Conservation (phyloP, 2,888 invertebrate genomes). For the Tipula vernalis region DNA sequence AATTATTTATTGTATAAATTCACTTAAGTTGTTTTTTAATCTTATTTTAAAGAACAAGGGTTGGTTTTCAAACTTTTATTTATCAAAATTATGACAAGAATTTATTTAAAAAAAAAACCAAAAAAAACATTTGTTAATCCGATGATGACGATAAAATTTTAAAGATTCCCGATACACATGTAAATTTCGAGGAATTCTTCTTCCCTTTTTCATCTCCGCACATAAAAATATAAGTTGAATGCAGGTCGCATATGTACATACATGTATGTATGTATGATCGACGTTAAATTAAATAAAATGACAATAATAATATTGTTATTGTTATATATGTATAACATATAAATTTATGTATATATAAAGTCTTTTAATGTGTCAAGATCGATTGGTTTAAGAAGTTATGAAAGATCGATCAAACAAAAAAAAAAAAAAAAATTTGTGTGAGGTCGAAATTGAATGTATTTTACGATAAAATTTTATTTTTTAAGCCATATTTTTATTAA, state of each 20-base stretch:
- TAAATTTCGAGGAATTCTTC: background rate
- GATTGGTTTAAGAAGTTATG: constrained; percentile 4
- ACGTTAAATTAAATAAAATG: background rate
- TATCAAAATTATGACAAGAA: background rate
- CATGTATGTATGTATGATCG: background rate
- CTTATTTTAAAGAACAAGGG: background rate
- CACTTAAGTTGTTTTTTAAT: background rate
- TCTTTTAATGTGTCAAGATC: background rate
- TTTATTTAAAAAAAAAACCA: background rate
- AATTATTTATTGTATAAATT: background rate
- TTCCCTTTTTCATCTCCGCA: background rate
- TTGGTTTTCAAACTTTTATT: background rate
- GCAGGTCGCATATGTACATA: background rate
- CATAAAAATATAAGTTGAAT: background rate
- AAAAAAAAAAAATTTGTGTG: background rate
- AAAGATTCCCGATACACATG: background rate
- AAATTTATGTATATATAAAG: background rate
- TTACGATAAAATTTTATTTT: background rate
- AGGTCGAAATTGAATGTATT: background rate
- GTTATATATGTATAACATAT: background rate
- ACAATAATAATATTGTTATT: background rate
- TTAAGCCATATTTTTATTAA: background rate
- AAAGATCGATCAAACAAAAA: background rate
- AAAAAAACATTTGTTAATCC: background rate
- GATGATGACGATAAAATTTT: background rate